Evolutionary conservation across 2,113 vertebrate species (phyloP), one percentile per base, ranked within the genome.

Genomic region (Azemiops feae): DNA sequence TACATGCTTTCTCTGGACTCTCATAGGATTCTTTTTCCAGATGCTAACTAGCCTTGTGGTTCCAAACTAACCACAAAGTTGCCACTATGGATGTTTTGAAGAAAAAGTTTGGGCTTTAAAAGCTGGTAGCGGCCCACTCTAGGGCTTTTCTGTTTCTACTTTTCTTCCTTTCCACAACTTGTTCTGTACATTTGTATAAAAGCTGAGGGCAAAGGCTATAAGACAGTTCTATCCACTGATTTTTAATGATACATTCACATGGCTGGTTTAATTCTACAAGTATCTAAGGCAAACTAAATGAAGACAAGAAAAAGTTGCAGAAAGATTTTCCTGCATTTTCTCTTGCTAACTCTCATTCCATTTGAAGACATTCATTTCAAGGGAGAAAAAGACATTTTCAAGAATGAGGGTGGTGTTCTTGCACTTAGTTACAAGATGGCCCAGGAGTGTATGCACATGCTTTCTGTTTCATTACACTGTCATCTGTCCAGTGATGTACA

Each of bases 1-100:
- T 93, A 81, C 90, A 64, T 53, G 47, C 91, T 91, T 34, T 94
- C 69, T 94, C 94, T 96, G 95, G 90, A 81, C 91, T 96, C 91
- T 96, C 81, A 53, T 45, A 88, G 92, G 91, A 96, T 96, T 96
- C 27, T 96, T 34, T 88, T 97, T 97, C 96, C 95, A 96, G 95
- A 95, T 94, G 95, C 95, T 81, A 81, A 81, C 34, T 81, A 81
- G 39, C 69, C 18, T 81, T 81, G n/a, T 81, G 34, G 69, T 81
- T 39, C 69, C 34, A 81, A 85, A 27, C 39, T 52, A 95, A 89
- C 74, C 93, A 89, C 87, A 94, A 94, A 95, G 95, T 95, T 47
- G 89, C 60, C 87, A 94, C 88, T 91, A 88, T 34, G 93, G 27
- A 86, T 94, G 57, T 88, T 96, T 93, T 94, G 95, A 94, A 95